A percentile compares a stretch with the other conserved stretches of the same genome.
These are phyloP conservation scores for Zaprionus obscuricornis DNA, from an alignment of 2,888 invertebrate species.

Conservation along the genomic window DNA sequence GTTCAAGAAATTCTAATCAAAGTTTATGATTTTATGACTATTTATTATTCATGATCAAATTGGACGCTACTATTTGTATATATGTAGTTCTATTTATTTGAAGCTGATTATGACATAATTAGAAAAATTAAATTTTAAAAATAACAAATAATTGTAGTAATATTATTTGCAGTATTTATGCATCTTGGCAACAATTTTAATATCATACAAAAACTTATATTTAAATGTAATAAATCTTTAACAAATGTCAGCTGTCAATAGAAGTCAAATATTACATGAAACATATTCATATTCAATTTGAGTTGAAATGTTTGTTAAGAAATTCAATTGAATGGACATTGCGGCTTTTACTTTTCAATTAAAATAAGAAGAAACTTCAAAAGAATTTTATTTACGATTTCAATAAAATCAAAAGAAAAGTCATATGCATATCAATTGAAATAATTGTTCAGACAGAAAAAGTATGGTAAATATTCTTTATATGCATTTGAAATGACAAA, in stretches of 20 bases:
- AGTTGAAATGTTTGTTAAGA: slow-evolving; percentile 33
- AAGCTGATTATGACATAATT: too few relatives aligned
- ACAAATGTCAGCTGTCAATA: slow-evolving; percentile 5
- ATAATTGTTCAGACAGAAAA: slow-evolving; percentile 19
- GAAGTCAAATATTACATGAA: background rate
- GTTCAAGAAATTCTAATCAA: slow-evolving; percentile 38
- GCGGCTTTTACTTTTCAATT: slow-evolving; percentile 60
- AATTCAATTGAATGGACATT: slow-evolving; percentile 45
- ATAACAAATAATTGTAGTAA: too few relatives aligned
- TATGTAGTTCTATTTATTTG: background rate
- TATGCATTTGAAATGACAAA: too few relatives aligned
- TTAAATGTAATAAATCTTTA: slow-evolving; percentile 14
- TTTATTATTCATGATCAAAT: slow-evolving; percentile 25
- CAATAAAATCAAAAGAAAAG: slow-evolving; percentile 35
- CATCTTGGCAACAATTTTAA: too few relatives aligned
- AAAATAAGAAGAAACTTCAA: slow-evolving; percentile 22
- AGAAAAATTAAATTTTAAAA: too few relatives aligned
- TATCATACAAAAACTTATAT: too few relatives aligned
- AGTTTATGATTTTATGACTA: slow-evolving; percentile 25
- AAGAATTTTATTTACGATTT: slow-evolving; percentile 7
- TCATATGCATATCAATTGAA: slow-evolving; percentile 42
- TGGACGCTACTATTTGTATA: background rate
- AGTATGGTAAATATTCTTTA: background rate
- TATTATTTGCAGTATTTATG: too few relatives aligned
- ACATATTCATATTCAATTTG: slow-evolving; percentile 10